Evolutionary conservation across 2,797 vertebrate species (phyloP).

Genomic region (Allobates femoralis): DNA sequence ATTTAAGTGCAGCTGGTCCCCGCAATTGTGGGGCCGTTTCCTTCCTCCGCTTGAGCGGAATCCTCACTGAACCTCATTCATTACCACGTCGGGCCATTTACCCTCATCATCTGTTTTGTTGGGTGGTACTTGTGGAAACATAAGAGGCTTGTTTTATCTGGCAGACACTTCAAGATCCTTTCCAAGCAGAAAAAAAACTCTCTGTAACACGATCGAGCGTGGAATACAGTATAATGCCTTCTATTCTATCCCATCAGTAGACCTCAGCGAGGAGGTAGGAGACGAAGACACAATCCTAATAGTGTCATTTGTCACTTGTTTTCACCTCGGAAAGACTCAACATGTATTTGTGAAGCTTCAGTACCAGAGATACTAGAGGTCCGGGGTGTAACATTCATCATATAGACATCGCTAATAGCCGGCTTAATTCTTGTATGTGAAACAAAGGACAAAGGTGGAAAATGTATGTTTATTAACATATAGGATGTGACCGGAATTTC

Average conservation of each 20-base stretch:
- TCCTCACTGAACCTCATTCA: slow-evolving; percentile 68
- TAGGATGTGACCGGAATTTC: slow-evolving; percentile 11
- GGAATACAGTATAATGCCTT: background rate
- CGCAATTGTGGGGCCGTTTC: slow-evolving; percentile 67
- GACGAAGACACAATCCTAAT: slow-evolving; percentile 20
- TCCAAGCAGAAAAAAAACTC: background rate
- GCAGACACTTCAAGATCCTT: slow-evolving; percentile 58
- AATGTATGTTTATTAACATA: background rate
- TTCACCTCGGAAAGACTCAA: slow-evolving; percentile 23
- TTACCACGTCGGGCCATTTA: slow-evolving; percentile 66
- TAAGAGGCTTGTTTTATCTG: slow-evolving; percentile 67
- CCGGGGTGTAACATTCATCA: slow-evolving; percentile 13
- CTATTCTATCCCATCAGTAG: slow-evolving; percentile 14
- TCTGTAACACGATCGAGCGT: background rate
- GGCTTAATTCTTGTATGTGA: slow-evolving; percentile 14
- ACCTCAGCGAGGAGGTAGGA: background rate
- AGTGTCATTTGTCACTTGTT: slow-evolving; percentile 29
- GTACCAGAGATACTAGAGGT: background rate
- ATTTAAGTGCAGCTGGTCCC: slow-evolving; percentile 75
- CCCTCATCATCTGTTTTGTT: slow-evolving; percentile 48
- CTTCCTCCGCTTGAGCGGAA: slow-evolving; percentile 66
- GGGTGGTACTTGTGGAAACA: slow-evolving; percentile 63
- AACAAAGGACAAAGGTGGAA: too few species aligned
- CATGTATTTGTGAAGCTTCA: slow-evolving; percentile 51
- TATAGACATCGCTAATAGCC: slow-evolving; percentile 14